These are phyloP conservation scores for Taenioides sp. DNA, from an alignment of 2,797 vertebrate genomes.

Conservation along the genomic window DNA sequence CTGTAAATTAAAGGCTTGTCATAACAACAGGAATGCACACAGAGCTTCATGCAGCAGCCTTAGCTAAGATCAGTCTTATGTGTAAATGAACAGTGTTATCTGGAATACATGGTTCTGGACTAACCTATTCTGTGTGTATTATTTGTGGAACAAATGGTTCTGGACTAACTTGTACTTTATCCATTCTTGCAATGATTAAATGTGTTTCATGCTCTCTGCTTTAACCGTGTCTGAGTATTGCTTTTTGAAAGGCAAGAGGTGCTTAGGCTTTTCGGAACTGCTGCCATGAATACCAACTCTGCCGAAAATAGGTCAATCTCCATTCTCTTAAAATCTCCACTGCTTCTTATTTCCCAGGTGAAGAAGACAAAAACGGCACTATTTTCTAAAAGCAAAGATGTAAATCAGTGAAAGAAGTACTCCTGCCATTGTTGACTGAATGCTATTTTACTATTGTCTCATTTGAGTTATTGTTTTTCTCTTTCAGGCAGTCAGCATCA, in stretches of 20 bases:
- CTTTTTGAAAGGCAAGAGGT: conserved; percentile 35
- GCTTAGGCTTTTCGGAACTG: conserved; percentile 38
- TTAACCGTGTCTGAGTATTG: conserved; percentile 24
- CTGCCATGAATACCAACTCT: conserved; percentile 60
- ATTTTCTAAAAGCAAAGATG: conserved; percentile 21
- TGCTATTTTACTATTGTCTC: conserved; percentile 22
- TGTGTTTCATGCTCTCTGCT: not conserved
- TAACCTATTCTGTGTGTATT: too few species aligned
- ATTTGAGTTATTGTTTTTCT: conserved; percentile 27
- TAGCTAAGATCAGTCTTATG: not conserved
- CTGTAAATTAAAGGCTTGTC: conserved; percentile 44
- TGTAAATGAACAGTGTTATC: not conserved
- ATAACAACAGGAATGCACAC: conserved; percentile 8
- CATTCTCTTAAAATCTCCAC: conserved; percentile 26
- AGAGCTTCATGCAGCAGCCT: not conserved
- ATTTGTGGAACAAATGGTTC: not conserved
- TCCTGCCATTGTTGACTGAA: not conserved
- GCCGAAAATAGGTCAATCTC: conserved; percentile 62
- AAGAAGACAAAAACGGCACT: conserved; percentile 20
- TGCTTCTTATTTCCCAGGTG: conserved; percentile 31
- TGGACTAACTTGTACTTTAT: not conserved
- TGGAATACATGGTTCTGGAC: not conserved
- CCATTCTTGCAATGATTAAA: not conserved
- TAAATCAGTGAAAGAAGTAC: conserved; percentile 23
- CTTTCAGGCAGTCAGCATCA: conserved; percentile 96